Conservation (phyloP, 2,888 invertebrate species). For the Synergus itoensis region DNA sequence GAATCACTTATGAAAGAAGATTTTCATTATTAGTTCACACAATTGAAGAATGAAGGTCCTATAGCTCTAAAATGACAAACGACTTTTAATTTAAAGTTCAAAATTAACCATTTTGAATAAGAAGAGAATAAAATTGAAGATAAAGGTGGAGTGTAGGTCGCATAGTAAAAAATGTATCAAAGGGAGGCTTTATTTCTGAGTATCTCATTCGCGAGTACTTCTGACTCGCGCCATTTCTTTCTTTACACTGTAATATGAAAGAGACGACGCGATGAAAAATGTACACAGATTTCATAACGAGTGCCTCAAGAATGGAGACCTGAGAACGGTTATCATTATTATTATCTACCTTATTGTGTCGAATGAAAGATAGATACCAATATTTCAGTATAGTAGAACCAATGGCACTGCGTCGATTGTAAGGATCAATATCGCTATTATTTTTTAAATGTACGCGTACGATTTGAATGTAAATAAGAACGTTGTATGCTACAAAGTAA, state of each 20-base stretch:
- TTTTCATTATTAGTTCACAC: no score
- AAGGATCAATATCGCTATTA: constrained; percentile 35
- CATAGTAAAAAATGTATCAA: constrained; percentile 36
- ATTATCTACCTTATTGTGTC: constrained; percentile 20
- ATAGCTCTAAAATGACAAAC: no score
- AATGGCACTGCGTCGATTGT: constrained; percentile 23
- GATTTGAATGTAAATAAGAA: constrained; percentile 44
- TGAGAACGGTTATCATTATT: constrained; percentile 37
- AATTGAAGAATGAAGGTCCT: no score
- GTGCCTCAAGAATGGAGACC: constrained; percentile 31
- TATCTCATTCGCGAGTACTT: constrained; percentile 37
- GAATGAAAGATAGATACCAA: constrained; percentile 20
- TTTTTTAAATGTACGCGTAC: constrained; percentile 45
- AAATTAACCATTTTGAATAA: constrained; percentile 5
- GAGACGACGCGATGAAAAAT: constrained; percentile 28
- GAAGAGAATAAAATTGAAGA: constrained; percentile 41
- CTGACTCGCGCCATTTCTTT: constrained; percentile 30
- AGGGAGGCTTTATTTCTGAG: constrained; percentile 33
- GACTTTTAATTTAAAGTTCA: no score
- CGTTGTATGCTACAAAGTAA: constrained; percentile 37
- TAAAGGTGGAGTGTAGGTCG: constrained; percentile 26
- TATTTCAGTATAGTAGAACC: constrained; percentile 16
- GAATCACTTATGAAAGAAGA: background rate
- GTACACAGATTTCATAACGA: constrained; percentile 34
- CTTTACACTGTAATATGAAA: constrained; percentile 11